Conservation (phyloP, 64 coral and sea anemone genomes). For the Acropora tenuis region DNA sequence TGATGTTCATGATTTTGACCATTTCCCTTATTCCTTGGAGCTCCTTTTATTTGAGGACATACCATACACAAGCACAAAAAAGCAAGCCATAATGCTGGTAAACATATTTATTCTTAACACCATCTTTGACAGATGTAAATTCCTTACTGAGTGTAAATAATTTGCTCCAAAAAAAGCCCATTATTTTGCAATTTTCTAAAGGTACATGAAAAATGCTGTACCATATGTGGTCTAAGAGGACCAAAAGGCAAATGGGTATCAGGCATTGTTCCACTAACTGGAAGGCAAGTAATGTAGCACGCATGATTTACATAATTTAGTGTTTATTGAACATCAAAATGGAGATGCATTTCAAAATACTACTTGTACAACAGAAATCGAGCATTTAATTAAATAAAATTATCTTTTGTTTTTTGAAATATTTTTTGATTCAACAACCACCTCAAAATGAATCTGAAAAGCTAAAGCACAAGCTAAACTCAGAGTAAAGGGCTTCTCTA, state of each 20-base stretch:
- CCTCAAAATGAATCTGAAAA: constrained; percentile 41
- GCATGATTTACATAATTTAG: constrained; percentile 12
- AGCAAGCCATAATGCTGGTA: background rate
- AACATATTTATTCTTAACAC: constrained; percentile 3
- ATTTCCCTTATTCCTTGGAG: background rate
- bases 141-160: constrained; percentile 22
- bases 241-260: background rate
- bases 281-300: constrained; percentile 18
- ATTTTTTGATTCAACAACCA: constrained; percentile 6
- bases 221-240: constrained; percentile 26
- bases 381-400: constrained; percentile 17
- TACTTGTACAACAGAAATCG: constrained; percentile 7
- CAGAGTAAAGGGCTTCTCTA: background rate
- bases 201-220: constrained; percentile 29
- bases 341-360: constrained; percentile 22
- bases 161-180: constrained; percentile 23
- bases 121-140: constrained; percentile 12
- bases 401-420: constrained; percentile 24
- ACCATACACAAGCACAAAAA: background rate
- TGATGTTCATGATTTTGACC: background rate
- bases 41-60: too few species aligned
- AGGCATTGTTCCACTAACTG: constrained; percentile 6
- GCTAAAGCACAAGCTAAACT: constrained; percentile 9
- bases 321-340: constrained; percentile 12
- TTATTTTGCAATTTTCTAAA: background rate